These are phyloP conservation scores for Drosophila insularis DNA, from an alignment of 1,140 invertebrate genomes.

Conservation along the genomic window DNA sequence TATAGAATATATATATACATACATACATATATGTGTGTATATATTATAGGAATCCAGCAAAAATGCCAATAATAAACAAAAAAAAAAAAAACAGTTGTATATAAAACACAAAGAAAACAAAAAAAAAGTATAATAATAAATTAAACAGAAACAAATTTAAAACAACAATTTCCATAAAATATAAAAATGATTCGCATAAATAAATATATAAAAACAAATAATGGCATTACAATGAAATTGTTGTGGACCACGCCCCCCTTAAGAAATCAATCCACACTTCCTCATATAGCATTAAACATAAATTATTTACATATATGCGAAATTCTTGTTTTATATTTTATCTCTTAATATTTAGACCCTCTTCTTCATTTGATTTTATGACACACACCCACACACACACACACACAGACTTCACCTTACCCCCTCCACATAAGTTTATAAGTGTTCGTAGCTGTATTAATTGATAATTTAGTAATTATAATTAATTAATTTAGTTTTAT, in stretches of 20 bases:
- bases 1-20: constrained; percentile 40
- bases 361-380: neutral
- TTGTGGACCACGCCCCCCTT: neutral
- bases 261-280: no score
- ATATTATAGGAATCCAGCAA: constrained; percentile 10
- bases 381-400: neutral
- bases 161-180: constrained; percentile 33
- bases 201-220: constrained; percentile 35
- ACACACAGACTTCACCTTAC: no score
- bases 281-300: neutral
- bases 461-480: constrained; percentile 5
- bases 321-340: neutral
- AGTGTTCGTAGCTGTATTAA: constrained; percentile 8
- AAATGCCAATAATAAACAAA: neutral
- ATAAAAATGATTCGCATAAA: constrained; percentile 28
- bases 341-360: neutral
- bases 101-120: constrained; percentile 19
- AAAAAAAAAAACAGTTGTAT: constrained; percentile 21
- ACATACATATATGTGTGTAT: constrained; percentile 30
- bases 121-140: constrained; percentile 29
- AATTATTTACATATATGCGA: constrained; percentile 5
- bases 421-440: neutral
- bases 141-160: constrained; percentile 3
- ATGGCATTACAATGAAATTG: constrained; percentile 17
- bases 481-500: constrained; percentile 15